Conservation (phyloP, 2,113 vertebrate genomes). For the Hymenochirus boettgeri region DNA sequence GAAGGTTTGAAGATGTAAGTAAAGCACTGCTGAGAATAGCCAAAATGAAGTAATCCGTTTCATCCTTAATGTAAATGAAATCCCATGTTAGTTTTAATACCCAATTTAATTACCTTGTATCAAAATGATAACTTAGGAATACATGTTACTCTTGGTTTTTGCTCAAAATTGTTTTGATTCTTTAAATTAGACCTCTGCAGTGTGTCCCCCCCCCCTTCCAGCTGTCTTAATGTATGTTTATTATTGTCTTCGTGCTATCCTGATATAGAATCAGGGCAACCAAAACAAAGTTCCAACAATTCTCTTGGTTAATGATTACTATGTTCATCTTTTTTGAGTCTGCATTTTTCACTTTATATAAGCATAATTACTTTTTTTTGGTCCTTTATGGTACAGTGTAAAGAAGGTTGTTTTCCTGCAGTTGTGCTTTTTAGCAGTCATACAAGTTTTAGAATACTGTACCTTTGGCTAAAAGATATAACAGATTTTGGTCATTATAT, state of each 20-base stretch:
- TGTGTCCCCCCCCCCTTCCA: too few relatives aligned
- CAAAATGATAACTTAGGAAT: too few relatives aligned
- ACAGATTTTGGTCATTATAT: conserved; percentile 57
- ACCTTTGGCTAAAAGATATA: conserved; percentile 60
- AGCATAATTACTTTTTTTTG: conserved; percentile 5
- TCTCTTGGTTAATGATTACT: not conserved
- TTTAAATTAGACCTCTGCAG: too few relatives aligned
- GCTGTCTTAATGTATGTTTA: too few relatives aligned
- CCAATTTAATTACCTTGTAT: too few relatives aligned
- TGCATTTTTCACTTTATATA: not conserved
- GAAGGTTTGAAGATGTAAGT: too few relatives aligned
- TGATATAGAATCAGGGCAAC: not conserved
- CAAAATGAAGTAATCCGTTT: too few relatives aligned
- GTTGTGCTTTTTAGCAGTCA: conserved; percentile 1
- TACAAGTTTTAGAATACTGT: conserved; percentile 57
- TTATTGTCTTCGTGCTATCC: not conserved
- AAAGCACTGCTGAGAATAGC: too few relatives aligned
- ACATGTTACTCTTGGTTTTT: too few relatives aligned
- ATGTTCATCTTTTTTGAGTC: not conserved
- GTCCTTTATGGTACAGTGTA: not conserved
- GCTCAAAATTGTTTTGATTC: too few relatives aligned
- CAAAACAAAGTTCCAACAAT: not conserved
- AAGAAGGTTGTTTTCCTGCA: not conserved
- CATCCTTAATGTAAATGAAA: too few relatives aligned
- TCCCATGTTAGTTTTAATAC: too few relatives aligned